A percentile compares a stretch with the other conserved stretches of the same genome.
Evolutionary conservation across 2,113 vertebrate genomes (phyloP).

Genomic region (Eupsittula cactorum): DNA sequence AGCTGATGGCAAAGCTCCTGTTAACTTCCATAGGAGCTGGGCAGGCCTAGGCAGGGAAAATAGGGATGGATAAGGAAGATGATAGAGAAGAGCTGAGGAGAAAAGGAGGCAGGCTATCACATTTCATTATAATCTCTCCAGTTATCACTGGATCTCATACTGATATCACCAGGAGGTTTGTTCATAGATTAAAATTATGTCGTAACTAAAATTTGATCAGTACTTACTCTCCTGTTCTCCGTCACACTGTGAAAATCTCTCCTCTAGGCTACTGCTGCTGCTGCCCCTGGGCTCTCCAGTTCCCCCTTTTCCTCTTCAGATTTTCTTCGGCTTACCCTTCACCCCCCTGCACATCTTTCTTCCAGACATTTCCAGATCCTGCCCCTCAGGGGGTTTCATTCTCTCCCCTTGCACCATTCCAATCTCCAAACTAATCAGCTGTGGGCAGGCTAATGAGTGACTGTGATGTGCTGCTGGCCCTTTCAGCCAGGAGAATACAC

Average conservation of each 20-base stretch:
- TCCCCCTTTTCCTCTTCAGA: background rate
- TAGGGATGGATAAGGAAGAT: background rate
- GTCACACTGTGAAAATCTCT: background rate
- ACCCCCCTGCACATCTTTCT: background rate
- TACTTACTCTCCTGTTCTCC: background rate
- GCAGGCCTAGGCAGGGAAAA: slow-evolving; percentile 8
- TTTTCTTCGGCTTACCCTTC: background rate
- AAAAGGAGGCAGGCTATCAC: background rate
- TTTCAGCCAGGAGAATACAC: slow-evolving; percentile 19
- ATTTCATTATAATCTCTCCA: background rate
- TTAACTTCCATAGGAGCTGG: background rate
- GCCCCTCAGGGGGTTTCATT: background rate
- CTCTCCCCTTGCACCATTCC: background rate
- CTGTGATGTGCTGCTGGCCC: background rate
- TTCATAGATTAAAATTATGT: background rate
- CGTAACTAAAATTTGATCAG: background rate
- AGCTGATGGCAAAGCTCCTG: background rate
- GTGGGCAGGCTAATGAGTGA: background rate
- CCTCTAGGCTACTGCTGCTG: background rate
- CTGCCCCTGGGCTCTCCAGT: background rate
- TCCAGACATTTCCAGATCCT: background rate
- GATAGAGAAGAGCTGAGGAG: background rate
- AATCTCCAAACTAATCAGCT: background rate
- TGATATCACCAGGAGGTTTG: slow-evolving; percentile 15
- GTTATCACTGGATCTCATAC: slow-evolving; percentile 4